phyloP scores from a whole-genome alignment of 2,888 invertebrate genomes.

The Acleris holmiana region DNA sequence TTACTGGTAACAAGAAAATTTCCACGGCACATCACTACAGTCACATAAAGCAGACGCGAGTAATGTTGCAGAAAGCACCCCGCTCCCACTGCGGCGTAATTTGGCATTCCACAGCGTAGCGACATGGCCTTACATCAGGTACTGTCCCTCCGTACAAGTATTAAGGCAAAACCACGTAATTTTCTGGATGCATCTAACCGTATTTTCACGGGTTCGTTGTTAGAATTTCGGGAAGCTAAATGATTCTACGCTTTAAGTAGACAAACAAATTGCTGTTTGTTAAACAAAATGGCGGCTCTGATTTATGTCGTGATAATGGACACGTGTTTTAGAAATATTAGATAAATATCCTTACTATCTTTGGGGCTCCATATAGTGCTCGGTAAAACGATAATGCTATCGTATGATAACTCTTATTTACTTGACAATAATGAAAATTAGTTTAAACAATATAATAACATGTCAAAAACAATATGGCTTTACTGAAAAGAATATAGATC shows the following conservation, averaged over 20 bases:
- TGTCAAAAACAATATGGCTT: no score
- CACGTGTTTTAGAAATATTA: no score
- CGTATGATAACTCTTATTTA: no score
- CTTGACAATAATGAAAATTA: no score
- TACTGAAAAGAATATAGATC: no score
- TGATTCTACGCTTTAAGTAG: constrained; percentile 6
- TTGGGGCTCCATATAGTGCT: no score
- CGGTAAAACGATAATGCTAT: no score
- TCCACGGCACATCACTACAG: no score
- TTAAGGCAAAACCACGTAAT: constrained; percentile 31
- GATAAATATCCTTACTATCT: no score
- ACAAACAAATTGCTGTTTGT: not conserved
- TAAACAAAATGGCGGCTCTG: not conserved
- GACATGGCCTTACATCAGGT: constrained; percentile 33
- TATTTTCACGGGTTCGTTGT: constrained; percentile 14
- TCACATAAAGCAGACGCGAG: constrained; percentile 36
- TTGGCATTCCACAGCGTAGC: constrained; percentile 30
- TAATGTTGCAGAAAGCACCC: constrained; percentile 35
- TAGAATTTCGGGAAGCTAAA: constrained; percentile 18
- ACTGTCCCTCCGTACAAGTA: constrained; percentile 17
- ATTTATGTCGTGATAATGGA: no score
- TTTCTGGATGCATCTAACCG: constrained; percentile 24
- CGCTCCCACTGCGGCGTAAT: constrained; percentile 31
- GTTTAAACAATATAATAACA: no score
- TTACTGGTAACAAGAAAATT: no score